Conservation (phyloP, 2,888 invertebrate species). For the Amblyjoppa proteus region DNA sequence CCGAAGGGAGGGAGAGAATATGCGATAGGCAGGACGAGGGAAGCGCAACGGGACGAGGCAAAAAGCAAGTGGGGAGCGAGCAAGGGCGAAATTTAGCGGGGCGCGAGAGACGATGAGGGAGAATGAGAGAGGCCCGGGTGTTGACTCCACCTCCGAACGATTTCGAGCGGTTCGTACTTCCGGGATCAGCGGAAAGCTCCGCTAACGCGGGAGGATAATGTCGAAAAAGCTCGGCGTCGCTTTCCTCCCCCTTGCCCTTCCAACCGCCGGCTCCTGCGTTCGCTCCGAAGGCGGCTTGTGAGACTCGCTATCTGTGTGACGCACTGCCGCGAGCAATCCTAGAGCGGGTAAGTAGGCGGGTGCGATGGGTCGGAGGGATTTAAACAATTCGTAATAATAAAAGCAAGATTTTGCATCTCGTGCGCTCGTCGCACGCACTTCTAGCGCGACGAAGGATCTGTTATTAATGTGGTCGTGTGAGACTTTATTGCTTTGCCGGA, state of each 20-base stretch:
- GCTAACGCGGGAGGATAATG: conserved; percentile 78
- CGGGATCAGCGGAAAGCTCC: conserved; percentile 80
- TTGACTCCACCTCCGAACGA: conserved; percentile 74
- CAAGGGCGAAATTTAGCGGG: conserved; percentile 37
- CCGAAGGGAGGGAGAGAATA: conserved; percentile 21
- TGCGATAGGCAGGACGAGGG: conserved; percentile 38
- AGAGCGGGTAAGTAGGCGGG: neutral
- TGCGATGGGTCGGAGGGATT: neutral
- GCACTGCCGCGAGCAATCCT: neutral
- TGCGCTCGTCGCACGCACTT: neutral
- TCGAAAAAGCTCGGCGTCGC: conserved; percentile 72
- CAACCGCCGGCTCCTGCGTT: neutral
- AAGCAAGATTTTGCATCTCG: neutral
- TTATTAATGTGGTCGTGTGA: neutral
- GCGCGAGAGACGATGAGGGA: conserved; percentile 23
- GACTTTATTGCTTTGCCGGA: neutral
- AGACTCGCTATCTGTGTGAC: conserved; percentile 1
- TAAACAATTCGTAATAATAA: neutral
- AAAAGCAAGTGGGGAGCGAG: conserved; percentile 44
- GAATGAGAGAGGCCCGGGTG: conserved; percentile 66
- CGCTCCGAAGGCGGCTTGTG: neutral
- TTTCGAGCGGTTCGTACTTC: conserved; percentile 78
- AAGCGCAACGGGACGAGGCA: conserved; percentile 11
- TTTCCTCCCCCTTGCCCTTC: conserved; percentile 44
- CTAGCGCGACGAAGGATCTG: neutral